These are phyloP conservation scores for Caenorhabditis briggsae DNA, from an alignment of 1,140 invertebrate species.

Conservation along the genomic window DNA sequence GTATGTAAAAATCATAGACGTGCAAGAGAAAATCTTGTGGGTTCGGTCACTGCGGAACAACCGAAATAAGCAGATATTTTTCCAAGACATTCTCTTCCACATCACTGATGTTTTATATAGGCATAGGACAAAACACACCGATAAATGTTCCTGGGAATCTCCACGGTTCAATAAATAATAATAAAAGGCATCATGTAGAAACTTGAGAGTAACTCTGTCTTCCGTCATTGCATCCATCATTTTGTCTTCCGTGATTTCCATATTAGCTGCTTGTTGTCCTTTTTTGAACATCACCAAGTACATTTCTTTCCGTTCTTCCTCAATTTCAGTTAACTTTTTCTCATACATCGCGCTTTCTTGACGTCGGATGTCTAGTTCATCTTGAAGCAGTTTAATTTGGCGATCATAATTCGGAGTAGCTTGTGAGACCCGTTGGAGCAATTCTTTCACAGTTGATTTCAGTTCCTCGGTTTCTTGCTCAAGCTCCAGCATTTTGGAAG, in stretches of 20 bases:
- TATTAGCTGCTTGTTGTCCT: slow-evolving; percentile 75
- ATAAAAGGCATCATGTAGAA: slow-evolving; percentile 77
- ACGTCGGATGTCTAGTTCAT: slow-evolving; percentile 65
- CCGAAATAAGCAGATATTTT: too few species aligned
- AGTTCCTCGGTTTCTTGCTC: slow-evolving; percentile 27
- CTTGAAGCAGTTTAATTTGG: slow-evolving; percentile 12
- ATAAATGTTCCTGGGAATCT: slow-evolving; percentile 75
- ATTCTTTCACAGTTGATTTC: slow-evolving; percentile 15
- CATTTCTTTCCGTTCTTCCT: slow-evolving; percentile 75
- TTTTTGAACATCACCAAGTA: slow-evolving; percentile 77
- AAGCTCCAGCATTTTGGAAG: slow-evolving; percentile 23
- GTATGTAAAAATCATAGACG: background rate
- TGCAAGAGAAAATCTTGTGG: too few species aligned
- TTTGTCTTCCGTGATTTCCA: slow-evolving; percentile 69
- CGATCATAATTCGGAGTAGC: slow-evolving; percentile 16
- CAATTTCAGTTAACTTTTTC: slow-evolving; percentile 75
- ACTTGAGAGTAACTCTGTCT: slow-evolving; percentile 72
- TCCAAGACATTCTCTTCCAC: too few species aligned
- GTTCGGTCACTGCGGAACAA: too few species aligned
- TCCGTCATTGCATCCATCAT: slow-evolving; percentile 75
- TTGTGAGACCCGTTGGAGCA: slow-evolving; percentile 19
- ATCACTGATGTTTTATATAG: too few species aligned
- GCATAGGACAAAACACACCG: slow-evolving; percentile 52
- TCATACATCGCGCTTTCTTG: slow-evolving; percentile 75
- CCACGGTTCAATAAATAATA: slow-evolving; percentile 76